Percentiles rank a stretch among this genome's conserved stretches.
phyloP scores from a whole-genome alignment of 2,113 vertebrate species.

The Micronycteris hirsuta region DNA sequence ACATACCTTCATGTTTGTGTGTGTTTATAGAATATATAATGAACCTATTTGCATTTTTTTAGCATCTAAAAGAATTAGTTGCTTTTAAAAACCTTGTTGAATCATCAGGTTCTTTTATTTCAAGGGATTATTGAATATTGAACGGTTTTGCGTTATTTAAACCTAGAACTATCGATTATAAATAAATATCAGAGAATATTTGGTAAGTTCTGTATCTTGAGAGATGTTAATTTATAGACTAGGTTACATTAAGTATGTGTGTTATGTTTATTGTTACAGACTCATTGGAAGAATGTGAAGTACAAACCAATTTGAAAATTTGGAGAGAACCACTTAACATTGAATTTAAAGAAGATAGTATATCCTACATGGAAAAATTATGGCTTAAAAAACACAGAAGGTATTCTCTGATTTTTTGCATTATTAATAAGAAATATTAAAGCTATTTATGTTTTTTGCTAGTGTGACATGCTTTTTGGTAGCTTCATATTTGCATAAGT shows the following conservation, averaged over 20 bases:
- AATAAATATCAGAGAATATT: neutral
- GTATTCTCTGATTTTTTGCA: conserved; percentile 73
- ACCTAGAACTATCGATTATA: neutral
- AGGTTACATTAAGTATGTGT: neutral
- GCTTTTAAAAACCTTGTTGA: neutral
- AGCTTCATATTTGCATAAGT: neutral
- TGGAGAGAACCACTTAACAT: conserved; percentile 78
- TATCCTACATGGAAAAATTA: conserved; percentile 92
- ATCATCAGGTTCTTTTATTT: neutral
- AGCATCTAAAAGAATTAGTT: neutral
- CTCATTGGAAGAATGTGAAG: conserved; percentile 80
- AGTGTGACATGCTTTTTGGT: neutral
- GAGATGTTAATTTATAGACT: neutral
- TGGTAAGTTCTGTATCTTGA: neutral
- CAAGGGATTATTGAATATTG: neutral
- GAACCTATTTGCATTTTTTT: neutral
- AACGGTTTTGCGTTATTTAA: neutral
- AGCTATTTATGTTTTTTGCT: neutral
- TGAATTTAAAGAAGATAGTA: conserved; percentile 84
- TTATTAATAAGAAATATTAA: neutral
- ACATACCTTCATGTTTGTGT: neutral
- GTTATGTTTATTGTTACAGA: conserved; percentile 71
- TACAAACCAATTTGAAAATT: conserved; percentile 83
- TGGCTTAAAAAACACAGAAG: conserved; percentile 92
- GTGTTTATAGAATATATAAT: neutral